Conservation (phyloP, 1,140 invertebrate species). For the Mya arenaria region DNA sequence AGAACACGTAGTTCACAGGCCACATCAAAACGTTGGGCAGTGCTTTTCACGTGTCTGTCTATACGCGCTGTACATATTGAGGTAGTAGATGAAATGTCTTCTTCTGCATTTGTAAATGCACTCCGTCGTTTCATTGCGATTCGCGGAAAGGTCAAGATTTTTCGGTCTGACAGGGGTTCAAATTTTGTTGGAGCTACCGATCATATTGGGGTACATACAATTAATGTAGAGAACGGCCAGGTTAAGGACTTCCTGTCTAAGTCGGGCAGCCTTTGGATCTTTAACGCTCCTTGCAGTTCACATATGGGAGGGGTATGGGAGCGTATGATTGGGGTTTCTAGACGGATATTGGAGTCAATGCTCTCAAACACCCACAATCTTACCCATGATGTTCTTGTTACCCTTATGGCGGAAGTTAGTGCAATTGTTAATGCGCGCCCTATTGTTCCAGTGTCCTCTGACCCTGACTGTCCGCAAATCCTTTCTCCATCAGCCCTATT, state of each 20-base stretch:
- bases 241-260: neutral
- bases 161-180: neutral
- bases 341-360: constrained; percentile 34
- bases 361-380: neutral
- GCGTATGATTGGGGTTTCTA: constrained; percentile 51
- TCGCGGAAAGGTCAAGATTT: neutral
- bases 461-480: constrained; percentile 1
- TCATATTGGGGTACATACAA: neutral
- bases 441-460: constrained; percentile 6
- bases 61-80: constrained; percentile 22
- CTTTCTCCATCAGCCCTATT: neutral
- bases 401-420: constrained; percentile 35
- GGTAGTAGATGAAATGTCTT: neutral
- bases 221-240: neutral
- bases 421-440: constrained; percentile 44
- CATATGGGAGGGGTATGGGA: constrained; percentile 63
- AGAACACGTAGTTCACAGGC: neutral
- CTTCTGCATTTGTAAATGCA: constrained; percentile 10
- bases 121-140: neutral
- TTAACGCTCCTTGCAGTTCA: constrained; percentile 33
- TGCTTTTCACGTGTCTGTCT: constrained; percentile 6
- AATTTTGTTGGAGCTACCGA: constrained; percentile 16
- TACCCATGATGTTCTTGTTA: constrained; percentile 37
- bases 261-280: constrained; percentile 5
- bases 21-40: constrained; percentile 4